These are phyloP conservation scores for Pogoniulus pusillus DNA, from an alignment of 2,797 vertebrate species.

Conservation along the genomic window DNA sequence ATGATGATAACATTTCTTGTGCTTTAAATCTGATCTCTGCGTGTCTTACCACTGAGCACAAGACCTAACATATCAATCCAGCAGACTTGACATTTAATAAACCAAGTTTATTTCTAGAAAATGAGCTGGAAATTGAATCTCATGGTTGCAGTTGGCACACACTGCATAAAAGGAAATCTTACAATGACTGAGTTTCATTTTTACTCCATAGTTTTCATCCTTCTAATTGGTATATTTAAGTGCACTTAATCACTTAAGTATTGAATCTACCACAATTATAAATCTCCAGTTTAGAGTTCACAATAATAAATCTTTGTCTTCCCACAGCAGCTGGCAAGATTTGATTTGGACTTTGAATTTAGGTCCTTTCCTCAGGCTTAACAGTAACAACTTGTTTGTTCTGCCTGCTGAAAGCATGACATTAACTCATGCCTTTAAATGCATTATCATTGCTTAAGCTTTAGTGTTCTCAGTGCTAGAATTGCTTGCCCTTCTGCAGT, in stretches of 20 bases:
- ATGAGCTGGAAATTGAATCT: slow-evolving; percentile 36
- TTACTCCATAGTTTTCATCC: not conserved
- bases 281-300: slow-evolving; percentile 37
- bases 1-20: not conserved
- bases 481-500: not conserved
- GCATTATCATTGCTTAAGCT: slow-evolving; percentile 19
- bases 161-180: not conserved
- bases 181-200: slow-evolving; percentile 28
- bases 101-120: slow-evolving; percentile 59
- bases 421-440: slow-evolving; percentile 35
- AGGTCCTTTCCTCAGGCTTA: slow-evolving; percentile 23
- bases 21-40: slow-evolving; percentile 17
- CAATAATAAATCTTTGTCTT: slow-evolving; percentile 62
- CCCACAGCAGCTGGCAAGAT: slow-evolving; percentile 4
- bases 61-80: slow-evolving; percentile 6
- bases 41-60: not conserved
- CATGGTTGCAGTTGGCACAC: slow-evolving; percentile 1
- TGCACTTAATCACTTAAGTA: slow-evolving; percentile 37
- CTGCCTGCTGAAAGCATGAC: slow-evolving; percentile 11
- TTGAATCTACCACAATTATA: not conserved
- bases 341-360: slow-evolving; percentile 58
- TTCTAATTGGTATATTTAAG: slow-evolving; percentile 45
- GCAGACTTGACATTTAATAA: slow-evolving; percentile 35
- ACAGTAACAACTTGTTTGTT: slow-evolving; percentile 58
- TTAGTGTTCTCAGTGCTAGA: not conserved